Evolutionary conservation across 1,140 invertebrate genomes (phyloP).

Genomic region (Goniozus legneri): DNA sequence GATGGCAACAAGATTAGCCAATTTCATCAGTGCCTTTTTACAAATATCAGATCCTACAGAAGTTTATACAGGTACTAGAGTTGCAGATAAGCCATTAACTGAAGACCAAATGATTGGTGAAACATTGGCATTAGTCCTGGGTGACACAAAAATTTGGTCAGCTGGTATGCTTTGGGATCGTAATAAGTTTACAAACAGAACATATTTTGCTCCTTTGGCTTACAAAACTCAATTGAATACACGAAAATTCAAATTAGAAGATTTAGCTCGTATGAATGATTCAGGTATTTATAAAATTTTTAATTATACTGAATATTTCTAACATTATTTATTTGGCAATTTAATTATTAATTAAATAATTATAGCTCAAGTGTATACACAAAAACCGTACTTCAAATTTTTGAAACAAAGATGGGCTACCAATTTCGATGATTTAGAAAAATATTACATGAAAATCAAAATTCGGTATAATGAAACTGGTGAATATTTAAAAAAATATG

Average conservation of each 20-base stretch:
- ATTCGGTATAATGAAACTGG: slow-evolving; percentile 86
- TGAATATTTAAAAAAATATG: slow-evolving; percentile 76
- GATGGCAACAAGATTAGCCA: slow-evolving; percentile 89
- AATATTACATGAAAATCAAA: slow-evolving; percentile 89
- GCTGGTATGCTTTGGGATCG: slow-evolving; percentile 93
- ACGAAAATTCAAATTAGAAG: slow-evolving; percentile 82
- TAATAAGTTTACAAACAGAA: slow-evolving; percentile 91
- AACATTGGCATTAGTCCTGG: slow-evolving; percentile 84
- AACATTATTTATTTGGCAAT: slow-evolving; percentile 14
- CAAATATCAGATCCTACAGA: slow-evolving; percentile 92
- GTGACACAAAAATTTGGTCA: slow-evolving; percentile 87
- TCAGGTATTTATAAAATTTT: slow-evolving; percentile 56
- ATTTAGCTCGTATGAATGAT: slow-evolving; percentile 76
- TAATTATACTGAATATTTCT: slow-evolving; percentile 6
- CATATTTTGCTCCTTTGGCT: slow-evolving; percentile 91
- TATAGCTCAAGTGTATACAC: slow-evolving; percentile 75
- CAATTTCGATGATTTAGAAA: slow-evolving; percentile 88
- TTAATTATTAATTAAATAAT: slow-evolving; percentile 25
- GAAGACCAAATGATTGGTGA: slow-evolving; percentile 95
- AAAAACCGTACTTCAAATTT: slow-evolving; percentile 81
- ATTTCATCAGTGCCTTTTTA: slow-evolving; percentile 91
- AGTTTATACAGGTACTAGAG: slow-evolving; percentile 87
- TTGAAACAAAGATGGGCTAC: slow-evolving; percentile 91
- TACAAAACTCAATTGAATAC: slow-evolving; percentile 83
- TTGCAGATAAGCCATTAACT: slow-evolving; percentile 82